Conservation (phyloP, 2,888 invertebrate genomes). For the Himalopsyche tibetana region DNA sequence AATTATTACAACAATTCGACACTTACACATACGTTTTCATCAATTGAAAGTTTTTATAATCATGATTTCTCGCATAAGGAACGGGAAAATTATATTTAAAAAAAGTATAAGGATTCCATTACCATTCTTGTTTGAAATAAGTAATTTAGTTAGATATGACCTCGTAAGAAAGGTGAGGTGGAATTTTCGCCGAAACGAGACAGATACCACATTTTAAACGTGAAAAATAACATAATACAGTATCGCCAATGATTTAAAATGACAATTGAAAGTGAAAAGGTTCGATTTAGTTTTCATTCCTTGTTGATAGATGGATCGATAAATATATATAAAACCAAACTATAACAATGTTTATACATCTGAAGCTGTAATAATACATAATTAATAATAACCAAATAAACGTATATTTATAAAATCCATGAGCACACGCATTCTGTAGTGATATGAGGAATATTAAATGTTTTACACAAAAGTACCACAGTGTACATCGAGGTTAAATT, state of each 20-base stretch:
- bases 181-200: background rate
- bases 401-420: constrained; percentile 42
- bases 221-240: background rate
- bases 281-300: background rate
- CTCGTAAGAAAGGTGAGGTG: background rate
- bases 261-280: background rate
- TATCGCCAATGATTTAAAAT: constrained; percentile 6
- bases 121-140: no score
- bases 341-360: constrained; percentile 48
- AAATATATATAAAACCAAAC: constrained; percentile 41
- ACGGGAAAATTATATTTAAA: background rate
- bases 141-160: background rate
- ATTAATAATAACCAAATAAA: constrained; percentile 47
- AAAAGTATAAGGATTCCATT: no score
- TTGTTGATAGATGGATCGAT: constrained; percentile 17
- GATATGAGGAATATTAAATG: constrained; percentile 25
- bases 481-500: background rate
- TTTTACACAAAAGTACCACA: background rate
- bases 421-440: constrained; percentile 32
- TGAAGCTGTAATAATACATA: constrained; percentile 48
- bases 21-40: constrained; percentile 23
- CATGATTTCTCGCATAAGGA: constrained; percentile 20
- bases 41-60: constrained; percentile 9
- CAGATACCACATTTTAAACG: background rate
- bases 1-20: constrained; percentile 37